Percentiles rank a stretch among this genome's conserved stretches.
These are phyloP conservation scores for Kryphioiulus occultus DNA, from an alignment of 2,888 invertebrate genomes.

Conservation along the genomic window DNA sequence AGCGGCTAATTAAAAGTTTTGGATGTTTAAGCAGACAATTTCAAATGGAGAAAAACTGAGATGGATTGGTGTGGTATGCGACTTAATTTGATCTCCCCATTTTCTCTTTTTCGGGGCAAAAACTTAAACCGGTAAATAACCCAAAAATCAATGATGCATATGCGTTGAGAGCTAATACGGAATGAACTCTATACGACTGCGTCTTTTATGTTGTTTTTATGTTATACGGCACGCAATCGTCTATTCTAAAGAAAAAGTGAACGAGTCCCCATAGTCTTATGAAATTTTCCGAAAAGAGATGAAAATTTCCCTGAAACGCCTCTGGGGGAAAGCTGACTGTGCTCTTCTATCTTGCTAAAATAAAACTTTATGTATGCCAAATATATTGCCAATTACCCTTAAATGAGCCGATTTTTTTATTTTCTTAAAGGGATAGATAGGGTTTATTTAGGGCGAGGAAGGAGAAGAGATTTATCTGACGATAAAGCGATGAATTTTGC, in stretches of 20 bases:
- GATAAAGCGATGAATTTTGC: constrained; percentile 23
- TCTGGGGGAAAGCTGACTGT: background rate
- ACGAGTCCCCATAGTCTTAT: background rate
- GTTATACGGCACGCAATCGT: constrained; percentile 12
- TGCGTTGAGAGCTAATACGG: constrained; percentile 13
- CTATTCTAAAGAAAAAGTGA: constrained; percentile 23
- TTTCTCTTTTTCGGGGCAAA: background rate
- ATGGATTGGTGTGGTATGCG: no score
- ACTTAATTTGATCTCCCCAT: background rate
- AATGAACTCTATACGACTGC: constrained; percentile 14
- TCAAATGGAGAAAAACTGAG: background rate
- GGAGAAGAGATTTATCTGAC: constrained; percentile 13
- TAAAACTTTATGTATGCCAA: constrained; percentile 23
- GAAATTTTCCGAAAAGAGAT: constrained; percentile 23
- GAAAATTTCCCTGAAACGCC: constrained; percentile 23
- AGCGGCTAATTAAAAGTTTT: background rate
- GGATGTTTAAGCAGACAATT: background rate
- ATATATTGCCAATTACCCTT: constrained; percentile 23
- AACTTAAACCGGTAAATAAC: background rate
- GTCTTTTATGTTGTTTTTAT: constrained; percentile 23
- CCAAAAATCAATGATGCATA: constrained; percentile 23
- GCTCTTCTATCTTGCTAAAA: background rate
- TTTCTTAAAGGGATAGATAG: constrained; percentile 3
- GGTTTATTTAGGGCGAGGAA: constrained; percentile 12
- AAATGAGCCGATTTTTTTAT: constrained; percentile 21